phyloP scores from a whole-genome alignment of 1,140 invertebrate species.

The Cataglyphis hispanica region DNA sequence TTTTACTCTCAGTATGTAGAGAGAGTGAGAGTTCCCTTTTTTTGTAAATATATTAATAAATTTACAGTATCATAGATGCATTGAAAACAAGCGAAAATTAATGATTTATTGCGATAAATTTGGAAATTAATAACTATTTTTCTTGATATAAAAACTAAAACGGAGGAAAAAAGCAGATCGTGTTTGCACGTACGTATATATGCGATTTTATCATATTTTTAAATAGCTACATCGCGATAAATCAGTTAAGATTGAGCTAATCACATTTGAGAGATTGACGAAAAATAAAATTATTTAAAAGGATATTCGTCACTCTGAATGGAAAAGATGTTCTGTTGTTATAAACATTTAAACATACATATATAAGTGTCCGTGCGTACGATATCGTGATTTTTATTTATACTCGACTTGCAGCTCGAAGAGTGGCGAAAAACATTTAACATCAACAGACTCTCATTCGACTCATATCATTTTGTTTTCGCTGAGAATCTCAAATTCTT shows the following conservation, averaged over 20 bases:
- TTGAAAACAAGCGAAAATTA: constrained; percentile 2
- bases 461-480: constrained; percentile 48
- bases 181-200: background rate
- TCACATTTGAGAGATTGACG: background rate
- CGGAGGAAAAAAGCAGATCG: background rate
- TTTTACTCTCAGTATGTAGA: background rate
- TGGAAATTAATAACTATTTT: constrained; percentile 4
- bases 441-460: constrained; percentile 62
- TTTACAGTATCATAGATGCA: background rate
- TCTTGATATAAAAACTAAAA: background rate
- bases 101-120: background rate
- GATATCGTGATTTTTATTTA: constrained; percentile 22
- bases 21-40: constrained; percentile 19
- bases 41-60: constrained; percentile 45
- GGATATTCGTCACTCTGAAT: constrained; percentile 16
- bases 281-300: background rate
- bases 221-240: constrained; percentile 7
- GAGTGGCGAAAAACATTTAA: constrained; percentile 39
- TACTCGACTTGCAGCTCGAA: background rate
- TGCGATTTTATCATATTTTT: background rate
- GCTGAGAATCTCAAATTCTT: background rate
- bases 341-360: constrained; percentile 10
- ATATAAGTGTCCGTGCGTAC: background rate
- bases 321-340: background rate
- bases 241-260: background rate